Evolutionary conservation across 2,888 invertebrate genomes (phyloP), one percentile per base, ranked within the genome.

Genomic region (Oxyteleia sp.): DNA sequence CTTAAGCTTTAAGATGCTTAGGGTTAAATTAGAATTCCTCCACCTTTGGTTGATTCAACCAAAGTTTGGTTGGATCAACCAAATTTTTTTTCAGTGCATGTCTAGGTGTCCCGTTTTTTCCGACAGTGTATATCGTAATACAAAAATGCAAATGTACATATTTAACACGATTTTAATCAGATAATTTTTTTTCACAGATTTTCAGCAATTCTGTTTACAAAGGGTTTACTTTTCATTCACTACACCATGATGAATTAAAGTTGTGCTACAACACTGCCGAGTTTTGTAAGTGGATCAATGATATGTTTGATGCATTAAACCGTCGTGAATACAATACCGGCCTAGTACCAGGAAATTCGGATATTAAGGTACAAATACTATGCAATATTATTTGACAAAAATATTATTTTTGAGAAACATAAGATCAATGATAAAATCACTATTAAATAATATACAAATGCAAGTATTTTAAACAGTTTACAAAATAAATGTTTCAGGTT

Each of bases 301-400:
- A 49, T n/a, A 47, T 64, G 49, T 64, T 49, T 18, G 66, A 66
- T 53, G 66, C 49, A 3, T 38, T 64, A 26, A 66, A 66, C 10
- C 41, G 35, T 5, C 49, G 23, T 0, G 13, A 64, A 49, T 38
- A 49, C n/a, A 8, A 64, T 35, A 11, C 4, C 49, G 49, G 35
- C 0, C 23, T 64, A n/a, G 15, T 20, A 35, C 64, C 64, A 15
- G 64, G 64, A 64, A 64, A 64, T 23, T 29, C 32, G 0, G 47
- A 63, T 16, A 63, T 47, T 4, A 45, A 29, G 20, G 63, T 63
- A 32, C 23, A 51, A 26, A 1, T 26, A 26, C 26, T 47, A 47
- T 26, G n/a, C 13, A 13, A 5, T 51, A 29, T 29, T 26, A 23
- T 8, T 23, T 23, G 8, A 51, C 2, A 23, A 23, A 23, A 23